These are phyloP conservation scores for Seriola quinqueradiata DNA, from an alignment of 2,113 vertebrate genomes.

Conservation along the genomic window DNA sequence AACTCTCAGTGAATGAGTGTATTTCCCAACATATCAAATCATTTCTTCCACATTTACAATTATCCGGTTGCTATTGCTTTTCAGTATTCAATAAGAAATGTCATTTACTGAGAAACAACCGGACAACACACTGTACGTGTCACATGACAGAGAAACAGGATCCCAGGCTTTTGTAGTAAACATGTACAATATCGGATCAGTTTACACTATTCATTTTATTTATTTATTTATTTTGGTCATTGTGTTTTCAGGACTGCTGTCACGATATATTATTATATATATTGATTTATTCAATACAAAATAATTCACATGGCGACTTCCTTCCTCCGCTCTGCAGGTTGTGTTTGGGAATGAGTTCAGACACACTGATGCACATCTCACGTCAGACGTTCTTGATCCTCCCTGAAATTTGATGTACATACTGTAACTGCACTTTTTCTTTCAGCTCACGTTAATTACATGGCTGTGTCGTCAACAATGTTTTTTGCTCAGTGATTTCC, in stretches of 20 bases:
- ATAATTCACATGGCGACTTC: constrained; percentile 8
- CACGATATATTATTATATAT: not conserved
- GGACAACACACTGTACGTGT: not conserved
- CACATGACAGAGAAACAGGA: not conserved
- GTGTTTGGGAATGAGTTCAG: not conserved
- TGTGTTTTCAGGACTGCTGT: constrained; percentile 37
- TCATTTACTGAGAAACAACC: not conserved
- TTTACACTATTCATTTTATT: constrained; percentile 34
- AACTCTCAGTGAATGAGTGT: not conserved
- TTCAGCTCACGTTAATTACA: constrained; percentile 86
- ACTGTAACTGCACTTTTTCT: constrained; percentile 70
- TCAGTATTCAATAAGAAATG: not conserved
- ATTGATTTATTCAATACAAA: constrained; percentile 29
- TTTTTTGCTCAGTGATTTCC: constrained; percentile 66
- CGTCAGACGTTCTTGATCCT: constrained; percentile 11
- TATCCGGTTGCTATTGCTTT: not conserved
- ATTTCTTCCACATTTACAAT: not conserved
- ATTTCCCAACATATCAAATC: constrained; percentile 6
- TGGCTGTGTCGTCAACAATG: constrained; percentile 70
- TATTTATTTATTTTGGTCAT: constrained; percentile 49
- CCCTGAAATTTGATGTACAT: constrained; percentile 58
- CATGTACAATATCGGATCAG: constrained; percentile 44
- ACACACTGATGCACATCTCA: not conserved
- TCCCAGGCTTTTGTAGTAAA: constrained; percentile 22
- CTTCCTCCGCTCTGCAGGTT: constrained; percentile 12